Conservation (phyloP, 2,113 vertebrate genomes). For the Arenaria interpres region DNA sequence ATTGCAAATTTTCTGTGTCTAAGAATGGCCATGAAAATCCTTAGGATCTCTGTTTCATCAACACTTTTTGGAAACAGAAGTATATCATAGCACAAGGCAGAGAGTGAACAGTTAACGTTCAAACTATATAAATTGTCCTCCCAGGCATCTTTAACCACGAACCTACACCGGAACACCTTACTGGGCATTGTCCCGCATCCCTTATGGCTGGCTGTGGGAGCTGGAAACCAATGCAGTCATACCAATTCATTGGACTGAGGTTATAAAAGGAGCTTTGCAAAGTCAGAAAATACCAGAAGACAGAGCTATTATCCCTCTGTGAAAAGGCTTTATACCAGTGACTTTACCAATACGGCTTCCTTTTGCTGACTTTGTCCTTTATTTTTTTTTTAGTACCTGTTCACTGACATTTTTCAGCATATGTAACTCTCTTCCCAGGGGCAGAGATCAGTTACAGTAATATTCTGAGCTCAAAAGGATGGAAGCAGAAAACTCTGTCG, state of each 20-base stretch:
- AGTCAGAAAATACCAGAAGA: neutral
- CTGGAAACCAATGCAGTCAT: neutral
- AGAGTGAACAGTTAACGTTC: neutral
- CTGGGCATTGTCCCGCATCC: accelerated
- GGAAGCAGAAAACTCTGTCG: neutral
- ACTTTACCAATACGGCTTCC: neutral
- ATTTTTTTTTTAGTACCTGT: neutral
- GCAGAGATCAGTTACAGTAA: neutral
- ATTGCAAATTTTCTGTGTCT: neutral
- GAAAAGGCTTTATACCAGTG: neutral
- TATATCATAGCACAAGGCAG: neutral
- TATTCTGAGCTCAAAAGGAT: neutral
- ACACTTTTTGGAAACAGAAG: neutral
- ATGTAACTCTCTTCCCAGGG: neutral
- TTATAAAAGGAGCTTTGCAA: neutral
- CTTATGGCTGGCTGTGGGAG: neutral
- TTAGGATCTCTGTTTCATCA: neutral
- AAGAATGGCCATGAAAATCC: neutral
- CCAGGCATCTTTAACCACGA: neutral
- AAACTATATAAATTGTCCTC: neutral
- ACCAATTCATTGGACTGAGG: neutral
- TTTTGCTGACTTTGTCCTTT: neutral
- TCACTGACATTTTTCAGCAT: neutral
- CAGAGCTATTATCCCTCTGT: neutral
- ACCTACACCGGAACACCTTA: neutral